A percentile compares a stretch with the other conserved stretches of the same genome.
phyloP scores from a whole-genome alignment of 2,888 invertebrate species.

The Nasonia oneida region DNA sequence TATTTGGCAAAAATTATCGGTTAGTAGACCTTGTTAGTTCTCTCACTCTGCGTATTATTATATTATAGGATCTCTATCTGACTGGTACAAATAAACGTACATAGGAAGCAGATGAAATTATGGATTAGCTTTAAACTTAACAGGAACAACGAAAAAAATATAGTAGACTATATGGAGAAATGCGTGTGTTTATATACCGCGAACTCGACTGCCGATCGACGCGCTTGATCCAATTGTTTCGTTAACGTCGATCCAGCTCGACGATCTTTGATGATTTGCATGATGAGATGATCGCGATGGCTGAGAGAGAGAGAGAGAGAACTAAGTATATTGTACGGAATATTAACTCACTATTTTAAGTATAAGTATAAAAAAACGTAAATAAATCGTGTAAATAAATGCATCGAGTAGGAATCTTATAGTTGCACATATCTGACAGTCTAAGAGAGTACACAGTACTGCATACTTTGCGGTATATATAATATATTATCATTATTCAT shows the following conservation, averaged over 20 bases:
- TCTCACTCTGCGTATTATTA: background rate
- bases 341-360: slow-evolving; percentile 47
- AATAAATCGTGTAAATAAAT: slow-evolving; percentile 71
- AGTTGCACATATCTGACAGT: slow-evolving; percentile 74
- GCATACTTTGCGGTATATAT: slow-evolving; percentile 69
- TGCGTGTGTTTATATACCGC: background rate
- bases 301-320: slow-evolving; percentile 7
- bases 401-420: slow-evolving; percentile 76
- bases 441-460: slow-evolving; percentile 70
- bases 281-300: slow-evolving; percentile 2
- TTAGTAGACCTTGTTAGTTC: slow-evolving; percentile 36
- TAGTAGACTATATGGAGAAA: slow-evolving; percentile 22
- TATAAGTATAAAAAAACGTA: slow-evolving; percentile 49
- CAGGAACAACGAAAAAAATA: slow-evolving; percentile 53
- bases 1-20: slow-evolving; percentile 54
- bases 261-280: slow-evolving; percentile 54
- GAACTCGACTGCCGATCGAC: slow-evolving; percentile 38
- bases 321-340: slow-evolving; percentile 47
- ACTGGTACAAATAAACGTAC: background rate
- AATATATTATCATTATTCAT: slow-evolving; percentile 50
- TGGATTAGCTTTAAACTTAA: slow-evolving; percentile 45
- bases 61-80: slow-evolving; percentile 1
- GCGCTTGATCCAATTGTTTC: slow-evolving; percentile 20
- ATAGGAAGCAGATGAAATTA: background rate
- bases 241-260: slow-evolving; percentile 48